Percentiles rank a stretch among this genome's conserved stretches.
Conservation (phyloP, 2,113 vertebrate species). For the Ictalurus punctatus region DNA sequence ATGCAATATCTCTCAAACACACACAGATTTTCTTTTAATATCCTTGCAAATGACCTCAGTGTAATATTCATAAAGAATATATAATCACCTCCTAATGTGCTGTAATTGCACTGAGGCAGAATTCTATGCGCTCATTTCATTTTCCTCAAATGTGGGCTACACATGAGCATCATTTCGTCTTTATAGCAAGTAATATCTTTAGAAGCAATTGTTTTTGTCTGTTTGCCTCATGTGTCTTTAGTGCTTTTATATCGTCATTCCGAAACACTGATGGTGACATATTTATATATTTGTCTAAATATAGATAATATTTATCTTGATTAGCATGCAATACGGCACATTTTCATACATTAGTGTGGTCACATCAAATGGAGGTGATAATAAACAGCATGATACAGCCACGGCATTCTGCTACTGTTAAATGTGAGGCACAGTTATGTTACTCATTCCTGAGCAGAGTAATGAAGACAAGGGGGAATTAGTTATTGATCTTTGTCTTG, state of each 20-base stretch:
- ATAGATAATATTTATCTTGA: slow-evolving; percentile 7
- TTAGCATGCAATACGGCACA: not conserved
- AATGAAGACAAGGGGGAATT: slow-evolving; percentile 37
- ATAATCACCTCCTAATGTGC: slow-evolving; percentile 38
- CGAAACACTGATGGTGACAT: not conserved
- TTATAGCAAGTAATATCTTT: slow-evolving; percentile 21
- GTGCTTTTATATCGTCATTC: slow-evolving; percentile 10
- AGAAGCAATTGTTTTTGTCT: slow-evolving; percentile 2
- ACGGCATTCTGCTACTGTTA: not conserved
- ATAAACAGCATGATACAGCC: not conserved
- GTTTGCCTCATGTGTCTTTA: slow-evolving; percentile 16
- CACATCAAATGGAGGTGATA: slow-evolving; percentile 10
- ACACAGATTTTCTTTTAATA: slow-evolving; percentile 14
- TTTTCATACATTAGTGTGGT: slow-evolving; percentile 5
- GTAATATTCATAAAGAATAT: slow-evolving; percentile 31
- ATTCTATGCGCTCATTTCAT: slow-evolving; percentile 26
- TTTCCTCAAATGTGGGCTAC: not conserved
- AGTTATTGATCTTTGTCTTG: slow-evolving; percentile 44
- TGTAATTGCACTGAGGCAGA: slow-evolving; percentile 32
- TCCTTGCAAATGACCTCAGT: slow-evolving; percentile 1
- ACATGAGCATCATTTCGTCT: slow-evolving; percentile 8
- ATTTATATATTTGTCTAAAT: slow-evolving; percentile 10
- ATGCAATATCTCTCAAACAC: not conserved
- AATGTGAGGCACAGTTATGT: not conserved
- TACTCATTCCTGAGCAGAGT: slow-evolving; percentile 12